Conservation (phyloP, 2,888 invertebrate genomes). For the Chymomyza caudatula region DNA sequence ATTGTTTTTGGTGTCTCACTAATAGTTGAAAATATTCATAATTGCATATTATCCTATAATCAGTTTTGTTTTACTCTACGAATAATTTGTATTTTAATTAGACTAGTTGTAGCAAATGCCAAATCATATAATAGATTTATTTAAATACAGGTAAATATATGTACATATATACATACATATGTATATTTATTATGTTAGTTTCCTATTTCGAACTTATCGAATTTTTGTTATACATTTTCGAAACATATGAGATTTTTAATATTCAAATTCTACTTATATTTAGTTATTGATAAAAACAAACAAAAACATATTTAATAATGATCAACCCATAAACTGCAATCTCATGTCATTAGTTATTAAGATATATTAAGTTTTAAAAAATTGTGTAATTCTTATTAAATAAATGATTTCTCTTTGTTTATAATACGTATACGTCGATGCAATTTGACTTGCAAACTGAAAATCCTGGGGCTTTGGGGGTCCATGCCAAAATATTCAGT, state of each 20-base stretch:
- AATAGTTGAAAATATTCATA: background rate
- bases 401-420: background rate
- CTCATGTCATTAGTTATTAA: slow-evolving; percentile 3
- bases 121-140: background rate
- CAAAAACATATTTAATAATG: background rate
- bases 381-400: background rate
- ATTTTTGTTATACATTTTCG: background rate
- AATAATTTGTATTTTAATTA: background rate
- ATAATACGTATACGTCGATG: background rate
- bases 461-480: no score
- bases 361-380: background rate
- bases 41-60: background rate
- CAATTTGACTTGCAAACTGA: no score
- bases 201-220: background rate
- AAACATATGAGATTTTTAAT: background rate
- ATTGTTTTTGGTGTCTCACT: background rate
- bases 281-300: background rate
- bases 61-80: background rate
- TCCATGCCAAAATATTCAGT: no score
- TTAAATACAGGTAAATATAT: background rate
- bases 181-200: slow-evolving; percentile 1
- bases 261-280: background rate
- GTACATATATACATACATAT: slow-evolving; percentile 3
- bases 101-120: background rate
- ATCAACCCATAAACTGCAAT: background rate